Percentiles rank a stretch among this genome's conserved stretches.
Evolutionary conservation across 2,113 vertebrate species (phyloP).

Genomic region (Elephas maximus): DNA sequence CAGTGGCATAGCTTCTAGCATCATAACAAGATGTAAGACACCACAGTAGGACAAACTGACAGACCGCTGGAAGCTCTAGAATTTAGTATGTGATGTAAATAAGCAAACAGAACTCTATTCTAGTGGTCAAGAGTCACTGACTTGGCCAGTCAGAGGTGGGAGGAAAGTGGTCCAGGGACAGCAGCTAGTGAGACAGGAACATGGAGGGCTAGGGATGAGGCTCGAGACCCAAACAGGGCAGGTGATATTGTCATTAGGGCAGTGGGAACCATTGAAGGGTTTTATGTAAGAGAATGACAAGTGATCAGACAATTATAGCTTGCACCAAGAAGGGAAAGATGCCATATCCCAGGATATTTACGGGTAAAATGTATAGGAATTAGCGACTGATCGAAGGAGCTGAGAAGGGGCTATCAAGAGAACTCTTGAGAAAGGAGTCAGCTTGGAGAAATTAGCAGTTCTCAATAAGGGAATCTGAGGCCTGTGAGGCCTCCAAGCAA

Average conservation of each 20-base stretch:
- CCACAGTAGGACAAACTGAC: not conserved
- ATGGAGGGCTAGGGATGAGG: not conserved
- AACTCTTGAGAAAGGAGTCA: not conserved
- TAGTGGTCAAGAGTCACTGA: not conserved
- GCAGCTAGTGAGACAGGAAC: not conserved
- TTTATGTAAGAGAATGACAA: not conserved
- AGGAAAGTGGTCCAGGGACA: not conserved
- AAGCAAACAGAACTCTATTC: not conserved
- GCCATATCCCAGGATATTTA: not conserved
- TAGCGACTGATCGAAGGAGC: not conserved
- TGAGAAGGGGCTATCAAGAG: not conserved
- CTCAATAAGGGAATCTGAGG: not conserved
- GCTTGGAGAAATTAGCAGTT: not conserved
- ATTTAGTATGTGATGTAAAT: not conserved
- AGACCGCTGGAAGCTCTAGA: not conserved
- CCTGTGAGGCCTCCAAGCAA: not conserved
- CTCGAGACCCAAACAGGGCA: fast-evolving
- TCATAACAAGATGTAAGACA: not conserved
- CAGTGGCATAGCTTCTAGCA: not conserved
- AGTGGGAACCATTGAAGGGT: not conserved
- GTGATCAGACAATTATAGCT: not conserved
- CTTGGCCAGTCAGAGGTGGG: not conserved
- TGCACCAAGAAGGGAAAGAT: not conserved
- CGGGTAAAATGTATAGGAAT: not conserved
- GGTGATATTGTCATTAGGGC: not conserved